phyloP scores from a whole-genome alignment of 2,888 invertebrate genomes.

The Apantesis nais region DNA sequence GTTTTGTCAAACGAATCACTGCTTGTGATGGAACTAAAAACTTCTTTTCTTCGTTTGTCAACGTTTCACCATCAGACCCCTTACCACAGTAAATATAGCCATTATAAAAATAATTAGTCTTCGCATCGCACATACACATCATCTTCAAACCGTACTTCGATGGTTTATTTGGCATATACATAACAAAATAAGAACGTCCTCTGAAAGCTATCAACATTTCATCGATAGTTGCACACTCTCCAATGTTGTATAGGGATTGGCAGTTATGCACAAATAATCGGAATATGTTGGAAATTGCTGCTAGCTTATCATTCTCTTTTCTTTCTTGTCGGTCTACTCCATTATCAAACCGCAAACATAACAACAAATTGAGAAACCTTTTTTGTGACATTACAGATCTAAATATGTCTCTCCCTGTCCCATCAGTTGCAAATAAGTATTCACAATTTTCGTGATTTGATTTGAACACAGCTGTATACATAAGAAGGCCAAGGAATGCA shows the following conservation, averaged over 20 bases:
- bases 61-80: constrained; percentile 19
- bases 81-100: constrained; percentile 27
- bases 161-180: constrained; percentile 41
- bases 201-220: constrained; percentile 42
- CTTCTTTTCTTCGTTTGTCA: constrained; percentile 29
- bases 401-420: constrained; percentile 35
- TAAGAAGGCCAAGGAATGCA: constrained; percentile 25
- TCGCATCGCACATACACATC: constrained; percentile 23
- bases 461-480: constrained; percentile 25
- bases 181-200: constrained; percentile 31
- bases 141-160: constrained; percentile 33
- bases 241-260: constrained; percentile 29
- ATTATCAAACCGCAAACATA: constrained; percentile 40
- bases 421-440: constrained; percentile 31
- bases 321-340: constrained; percentile 26
- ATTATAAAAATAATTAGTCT: constrained; percentile 28
- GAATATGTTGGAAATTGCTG: constrained; percentile 33
- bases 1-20: constrained; percentile 25
- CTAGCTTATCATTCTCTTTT: constrained; percentile 26
- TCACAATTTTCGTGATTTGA: constrained; percentile 19
- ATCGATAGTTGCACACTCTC: constrained; percentile 32
- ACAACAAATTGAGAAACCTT: constrained; percentile 34
- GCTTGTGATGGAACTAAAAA: constrained; percentile 27
- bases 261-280: constrained; percentile 35
- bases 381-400: constrained; percentile 36